Conservation (phyloP, 2,888 invertebrate genomes). For the Polydrusus cervinus region DNA sequence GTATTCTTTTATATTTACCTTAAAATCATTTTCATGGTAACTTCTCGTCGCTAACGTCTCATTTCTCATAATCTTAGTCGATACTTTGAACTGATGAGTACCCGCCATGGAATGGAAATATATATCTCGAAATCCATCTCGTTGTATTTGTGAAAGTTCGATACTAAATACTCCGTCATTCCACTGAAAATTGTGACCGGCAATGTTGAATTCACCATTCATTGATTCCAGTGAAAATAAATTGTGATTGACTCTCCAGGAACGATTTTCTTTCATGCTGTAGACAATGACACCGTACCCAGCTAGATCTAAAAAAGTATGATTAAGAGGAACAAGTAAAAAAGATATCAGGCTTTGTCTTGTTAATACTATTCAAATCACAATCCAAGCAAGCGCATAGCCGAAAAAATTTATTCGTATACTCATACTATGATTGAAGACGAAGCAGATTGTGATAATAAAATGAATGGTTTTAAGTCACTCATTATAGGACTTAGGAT, state of each 20-base stretch:
- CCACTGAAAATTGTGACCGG: constrained; percentile 84
- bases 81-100: constrained; percentile 81
- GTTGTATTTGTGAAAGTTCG: constrained; percentile 74
- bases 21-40: constrained; percentile 75
- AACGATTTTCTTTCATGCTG: constrained; percentile 64
- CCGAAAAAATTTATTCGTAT: too few relatives aligned
- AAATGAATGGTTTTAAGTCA: too few relatives aligned
- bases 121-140: constrained; percentile 76
- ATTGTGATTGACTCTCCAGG: constrained; percentile 82
- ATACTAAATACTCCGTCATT: constrained; percentile 86
- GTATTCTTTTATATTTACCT: constrained; percentile 61
- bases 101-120: constrained; percentile 88
- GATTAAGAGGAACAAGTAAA: background rate
- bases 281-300: constrained; percentile 77
- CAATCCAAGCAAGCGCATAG: background rate
- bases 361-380: background rate
- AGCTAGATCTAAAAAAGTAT: constrained; percentile 65
- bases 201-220: constrained; percentile 79
- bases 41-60: constrained; percentile 73
- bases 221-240: constrained; percentile 84
- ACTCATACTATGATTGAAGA: too few relatives aligned
- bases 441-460: too few relatives aligned
- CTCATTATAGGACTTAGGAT: too few relatives aligned
- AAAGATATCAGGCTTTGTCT: too few relatives aligned
- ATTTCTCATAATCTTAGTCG: constrained; percentile 77